phyloP scores from a whole-genome alignment of 2,113 vertebrate species.

The Tonatia bakeri region DNA sequence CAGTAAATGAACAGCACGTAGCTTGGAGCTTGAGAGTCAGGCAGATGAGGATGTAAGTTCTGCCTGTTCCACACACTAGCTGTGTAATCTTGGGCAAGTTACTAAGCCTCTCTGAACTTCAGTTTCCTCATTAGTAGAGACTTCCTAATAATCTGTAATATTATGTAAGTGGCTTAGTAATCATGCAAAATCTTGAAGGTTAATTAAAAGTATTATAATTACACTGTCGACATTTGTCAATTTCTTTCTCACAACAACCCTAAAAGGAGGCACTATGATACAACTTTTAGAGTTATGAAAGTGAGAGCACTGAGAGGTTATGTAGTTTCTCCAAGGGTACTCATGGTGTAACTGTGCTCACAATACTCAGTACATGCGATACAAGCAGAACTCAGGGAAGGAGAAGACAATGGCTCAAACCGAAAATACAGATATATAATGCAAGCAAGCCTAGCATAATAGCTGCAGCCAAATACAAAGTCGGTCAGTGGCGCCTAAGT shows the following conservation, averaged over 20 bases:
- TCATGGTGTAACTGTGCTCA: neutral
- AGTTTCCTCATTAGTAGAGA: neutral
- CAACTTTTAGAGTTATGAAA: neutral
- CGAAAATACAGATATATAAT: neutral
- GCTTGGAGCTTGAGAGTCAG: neutral
- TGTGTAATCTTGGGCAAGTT: neutral
- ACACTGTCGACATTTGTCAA: neutral
- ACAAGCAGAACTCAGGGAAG: neutral
- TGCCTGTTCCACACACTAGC: neutral
- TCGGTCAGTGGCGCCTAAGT: neutral
- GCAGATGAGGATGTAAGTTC: neutral
- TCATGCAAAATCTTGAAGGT: neutral
- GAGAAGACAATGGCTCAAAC: neutral
- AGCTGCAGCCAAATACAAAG: neutral
- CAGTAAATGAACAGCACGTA: neutral
- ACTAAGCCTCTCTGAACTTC: neutral
- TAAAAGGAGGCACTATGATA: neutral
- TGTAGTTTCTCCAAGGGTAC: neutral
- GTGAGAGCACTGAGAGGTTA: neutral
- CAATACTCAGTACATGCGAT: neutral
- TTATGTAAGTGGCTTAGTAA: neutral
- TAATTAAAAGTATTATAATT: neutral
- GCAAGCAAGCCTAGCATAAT: neutral
- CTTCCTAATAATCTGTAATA: neutral
- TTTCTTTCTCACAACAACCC: neutral